Evolutionary conservation across 2,888 invertebrate species (phyloP).

Genomic region (Lymantria monacha): DNA sequence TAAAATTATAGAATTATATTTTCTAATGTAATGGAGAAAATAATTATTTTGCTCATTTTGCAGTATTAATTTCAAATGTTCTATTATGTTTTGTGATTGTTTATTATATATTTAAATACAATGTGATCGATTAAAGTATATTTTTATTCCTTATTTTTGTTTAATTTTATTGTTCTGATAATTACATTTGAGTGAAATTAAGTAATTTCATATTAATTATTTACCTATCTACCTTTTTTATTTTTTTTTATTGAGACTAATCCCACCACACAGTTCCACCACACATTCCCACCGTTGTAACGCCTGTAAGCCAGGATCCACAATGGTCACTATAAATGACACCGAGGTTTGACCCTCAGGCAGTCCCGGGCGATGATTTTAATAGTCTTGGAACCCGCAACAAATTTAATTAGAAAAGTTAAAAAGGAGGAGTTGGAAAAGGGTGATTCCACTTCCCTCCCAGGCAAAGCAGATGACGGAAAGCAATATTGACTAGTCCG

Average conservation of each 20-base stretch:
- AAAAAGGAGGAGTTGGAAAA: no score
- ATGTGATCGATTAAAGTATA: conserved; percentile 10
- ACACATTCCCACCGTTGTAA: no score
- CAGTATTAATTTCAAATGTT: conserved; percentile 19
- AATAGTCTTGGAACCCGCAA: no score
- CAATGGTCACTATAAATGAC: no score
- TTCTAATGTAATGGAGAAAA: conserved; percentile 15
- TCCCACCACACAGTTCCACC: no score
- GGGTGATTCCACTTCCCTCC: no score
- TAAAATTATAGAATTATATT: conserved; percentile 18
- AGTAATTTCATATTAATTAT: conserved; percentile 9
- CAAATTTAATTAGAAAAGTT: no score
- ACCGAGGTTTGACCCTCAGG: no score
- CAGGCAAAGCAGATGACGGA: no score
- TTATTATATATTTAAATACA: conserved; percentile 2
- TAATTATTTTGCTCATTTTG: conserved; percentile 21
- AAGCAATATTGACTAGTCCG: no score
- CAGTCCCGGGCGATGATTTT: no score
- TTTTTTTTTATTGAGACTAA: not conserved
- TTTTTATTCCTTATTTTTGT: conserved; percentile 19
- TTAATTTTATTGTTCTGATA: conserved; percentile 19
- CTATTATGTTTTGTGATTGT: conserved; percentile 10
- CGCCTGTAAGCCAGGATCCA: no score
- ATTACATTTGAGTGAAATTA: conserved; percentile 26
- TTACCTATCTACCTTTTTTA: not conserved